Conservation (phyloP, 2,888 invertebrate species). For the Neoscelio sp. region DNA sequence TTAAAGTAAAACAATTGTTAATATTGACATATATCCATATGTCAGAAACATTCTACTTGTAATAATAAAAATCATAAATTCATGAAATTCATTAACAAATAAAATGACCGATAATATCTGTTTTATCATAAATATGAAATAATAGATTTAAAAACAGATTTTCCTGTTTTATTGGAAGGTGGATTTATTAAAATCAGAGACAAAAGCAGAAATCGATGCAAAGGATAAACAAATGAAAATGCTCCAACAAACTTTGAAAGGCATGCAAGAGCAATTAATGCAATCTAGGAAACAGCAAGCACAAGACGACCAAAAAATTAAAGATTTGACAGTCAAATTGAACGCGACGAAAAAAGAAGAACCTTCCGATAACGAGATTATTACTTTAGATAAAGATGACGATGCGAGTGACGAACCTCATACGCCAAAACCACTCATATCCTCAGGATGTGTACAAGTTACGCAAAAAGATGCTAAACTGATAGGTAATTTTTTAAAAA, state of each 20-base stretch:
- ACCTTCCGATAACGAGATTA: constrained; percentile 82
- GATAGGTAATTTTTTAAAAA: constrained; percentile 84
- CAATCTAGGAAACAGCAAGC: constrained; percentile 85
- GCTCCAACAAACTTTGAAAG: constrained; percentile 87
- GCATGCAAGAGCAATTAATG: constrained; percentile 86
- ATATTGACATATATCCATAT: too few relatives aligned
- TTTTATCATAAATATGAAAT: too few relatives aligned
- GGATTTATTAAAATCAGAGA: constrained; percentile 92
- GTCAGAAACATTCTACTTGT: too few relatives aligned
- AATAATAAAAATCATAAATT: too few relatives aligned
- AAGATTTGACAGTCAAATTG: constrained; percentile 83
- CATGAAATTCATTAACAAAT: too few relatives aligned
- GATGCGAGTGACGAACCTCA: constrained; percentile 79
- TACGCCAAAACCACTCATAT: constrained; percentile 76
- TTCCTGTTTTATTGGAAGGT: constrained; percentile 83
- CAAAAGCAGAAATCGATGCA: constrained; percentile 90
- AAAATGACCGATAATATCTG: too few relatives aligned
- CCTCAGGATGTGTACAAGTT: constrained; percentile 78
- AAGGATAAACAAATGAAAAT: constrained; percentile 94
- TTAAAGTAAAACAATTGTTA: too few relatives aligned
- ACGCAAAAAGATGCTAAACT: constrained; percentile 88
- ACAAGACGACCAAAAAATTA: constrained; percentile 85
- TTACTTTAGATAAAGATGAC: constrained; percentile 83
- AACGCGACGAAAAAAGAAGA: constrained; percentile 81
- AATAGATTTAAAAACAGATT: too few relatives aligned